Base-by-base conservation (phyloP, 2,888 invertebrate species). In the Pemphredon lugubris region DNA sequence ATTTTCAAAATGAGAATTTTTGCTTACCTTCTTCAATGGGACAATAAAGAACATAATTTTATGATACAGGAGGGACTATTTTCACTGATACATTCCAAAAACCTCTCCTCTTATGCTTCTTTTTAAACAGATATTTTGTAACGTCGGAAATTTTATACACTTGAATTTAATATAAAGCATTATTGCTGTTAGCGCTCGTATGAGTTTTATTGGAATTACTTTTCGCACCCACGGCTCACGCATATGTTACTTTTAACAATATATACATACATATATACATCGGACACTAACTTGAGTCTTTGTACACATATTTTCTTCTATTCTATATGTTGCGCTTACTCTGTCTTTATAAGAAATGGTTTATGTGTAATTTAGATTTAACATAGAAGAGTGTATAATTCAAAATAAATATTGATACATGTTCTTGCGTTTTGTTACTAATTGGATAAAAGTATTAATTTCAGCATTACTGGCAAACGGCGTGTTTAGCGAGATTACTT, bases 11-110 rank as follows among this genome's bases (percentile, higher is more conserved):
- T 74, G 76, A 76, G 81, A 73, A 77, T 73, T 79, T 84, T 84
- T 81, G 71, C 75, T 79, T 83, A 83, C 71, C 67, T 81, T 83
- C 84, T 77, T 83, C 80, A 77, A 81, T 77, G 82, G 83, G 87
- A 87, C 87, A 88, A 87, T 88, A 88, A 87, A 86, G 73, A 83
- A 63, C 65, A 77, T 73, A 77, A 78, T 79, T 83, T 83, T 78
- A 83, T 78, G 65, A 79, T 79, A 81, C 18, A 70, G 65, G 50
- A 58, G 45, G 42, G 45, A 47, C 51, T 72, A 69, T 69, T 74
- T 76, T 73, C 72, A 60, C 58, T 72, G 39, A 72, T 34, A 70
- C 73, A 72, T 72, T 72, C 72, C 72, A 71, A n/a, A n/a, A 51
- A 70, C 71, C 71, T 71, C 18, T 71, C 71, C 71, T 70, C 45